Base-by-base conservation (phyloP, 2,888 invertebrate genomes). In the Perizoma affinitatum region DNA sequence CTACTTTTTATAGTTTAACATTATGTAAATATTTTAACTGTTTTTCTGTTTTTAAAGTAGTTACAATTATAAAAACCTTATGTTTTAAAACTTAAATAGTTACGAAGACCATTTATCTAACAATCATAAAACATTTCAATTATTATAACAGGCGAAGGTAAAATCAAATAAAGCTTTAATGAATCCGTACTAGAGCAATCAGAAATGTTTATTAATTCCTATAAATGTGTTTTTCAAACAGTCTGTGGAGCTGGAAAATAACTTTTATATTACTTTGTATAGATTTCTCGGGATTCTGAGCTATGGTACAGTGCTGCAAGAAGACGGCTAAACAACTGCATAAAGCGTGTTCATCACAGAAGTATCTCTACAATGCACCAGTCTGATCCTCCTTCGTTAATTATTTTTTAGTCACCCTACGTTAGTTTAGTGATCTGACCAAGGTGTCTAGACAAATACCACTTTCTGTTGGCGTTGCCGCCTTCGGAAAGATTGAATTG, bases 251-350 rank as follows among this genome's bases (percentile, higher is more conserved):
- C 41, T 50, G 55, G 53, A 40, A 46, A 54, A 57, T 42, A 54
- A 59, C 45, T 54, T 58, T 49, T 34, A 48, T 53, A 55, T 47
- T 50, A 51, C 61, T 56, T 50, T 56, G 58, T 51, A 60, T 63
- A 40, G 61, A 48, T 61, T 63, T 63, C 48, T 34, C 48, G 42
- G 73, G 76, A 77, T 75, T 80, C 51, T 44, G 11, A 50, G 60
- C 42, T 51, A 36, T 57, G 49, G 5, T 53, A 57, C 61, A 61
- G 61, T 42, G 33, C 4, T n/a, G 5, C 9, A 8, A 11, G 6
- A 33, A n/a, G 10, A 35, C 11, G 49, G 61, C 49, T 53, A 1
- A 35, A 49, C 34, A n/a, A 42, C 7, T 38, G 4, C 6, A n/a
- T 9, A 3, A 42, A 42, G 42, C n/a, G 42, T 0, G 8, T n/a